A percentile compares a stretch with the other conserved stretches of the same genome.
These are phyloP conservation scores for Empis livida DNA, from an alignment of 2,888 invertebrate genomes.

Conservation along the genomic window DNA sequence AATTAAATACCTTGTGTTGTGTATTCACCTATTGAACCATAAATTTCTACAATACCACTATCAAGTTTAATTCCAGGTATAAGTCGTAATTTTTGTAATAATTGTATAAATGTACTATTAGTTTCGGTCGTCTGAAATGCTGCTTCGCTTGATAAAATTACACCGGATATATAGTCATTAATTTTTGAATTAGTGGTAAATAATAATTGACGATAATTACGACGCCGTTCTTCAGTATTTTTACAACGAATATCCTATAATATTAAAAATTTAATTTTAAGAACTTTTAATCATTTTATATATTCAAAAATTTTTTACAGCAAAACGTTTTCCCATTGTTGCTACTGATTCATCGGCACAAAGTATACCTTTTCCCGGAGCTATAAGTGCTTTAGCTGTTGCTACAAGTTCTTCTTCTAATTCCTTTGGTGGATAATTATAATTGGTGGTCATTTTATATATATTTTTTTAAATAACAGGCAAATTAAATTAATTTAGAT, in stretches of 20 bases:
- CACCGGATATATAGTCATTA: conserved; percentile 77
- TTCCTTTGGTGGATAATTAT: conserved; percentile 62
- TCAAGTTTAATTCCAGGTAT: conserved; percentile 92
- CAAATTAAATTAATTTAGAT: no score
- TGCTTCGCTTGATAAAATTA: conserved; percentile 93
- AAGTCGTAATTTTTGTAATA: conserved; percentile 70
- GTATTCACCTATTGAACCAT: conserved; percentile 80
- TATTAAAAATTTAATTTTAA: conserved; percentile 6
- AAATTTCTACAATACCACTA: conserved; percentile 79
- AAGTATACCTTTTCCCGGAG: conserved; percentile 83
- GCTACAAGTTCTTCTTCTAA: conserved; percentile 68
- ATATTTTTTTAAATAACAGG: no score
- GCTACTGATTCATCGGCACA: conserved; percentile 90
- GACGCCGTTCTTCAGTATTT: conserved; percentile 81
- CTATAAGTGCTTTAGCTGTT: conserved; percentile 73
- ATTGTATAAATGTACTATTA: conserved; percentile 59
- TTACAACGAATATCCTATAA: conserved; percentile 64
- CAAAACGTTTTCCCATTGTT: conserved; percentile 32
- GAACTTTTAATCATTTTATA: conserved; percentile 2
- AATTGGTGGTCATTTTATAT: conserved; percentile 52
- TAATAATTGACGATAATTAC: conserved; percentile 67
- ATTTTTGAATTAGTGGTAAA: conserved; percentile 60
- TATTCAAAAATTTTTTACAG: conserved; percentile 9
- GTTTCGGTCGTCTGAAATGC: conserved; percentile 85
- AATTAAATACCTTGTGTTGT: conserved; percentile 72